Conservation (phyloP, 2,888 invertebrate genomes). For the Agrotis clavis region DNA sequence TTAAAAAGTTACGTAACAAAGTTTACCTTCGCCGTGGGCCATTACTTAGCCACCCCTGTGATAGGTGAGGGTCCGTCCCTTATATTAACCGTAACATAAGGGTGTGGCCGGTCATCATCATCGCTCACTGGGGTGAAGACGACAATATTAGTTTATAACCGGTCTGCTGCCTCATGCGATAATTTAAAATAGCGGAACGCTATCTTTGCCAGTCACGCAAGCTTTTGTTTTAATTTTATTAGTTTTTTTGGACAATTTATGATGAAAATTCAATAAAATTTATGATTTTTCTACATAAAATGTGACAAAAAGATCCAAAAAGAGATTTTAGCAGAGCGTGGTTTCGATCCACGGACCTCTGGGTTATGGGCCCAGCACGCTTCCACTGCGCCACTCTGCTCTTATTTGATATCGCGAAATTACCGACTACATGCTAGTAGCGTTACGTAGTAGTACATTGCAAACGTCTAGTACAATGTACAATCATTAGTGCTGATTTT, state of each 20-base stretch:
- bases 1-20: constrained; percentile 64
- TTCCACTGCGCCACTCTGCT: constrained; percentile 96
- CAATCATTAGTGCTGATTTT: constrained; percentile 43
- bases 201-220: constrained; percentile 65
- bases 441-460: constrained; percentile 10
- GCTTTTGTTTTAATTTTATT: constrained; percentile 42
- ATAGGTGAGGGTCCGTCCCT: constrained; percentile 81
- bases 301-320: constrained; percentile 42
- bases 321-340: constrained; percentile 92
- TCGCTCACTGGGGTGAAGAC: constrained; percentile 78
- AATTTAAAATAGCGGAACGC: constrained; percentile 67
- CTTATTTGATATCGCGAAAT: constrained; percentile 35
- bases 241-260: constrained; percentile 24
- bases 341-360: constrained; percentile 98
- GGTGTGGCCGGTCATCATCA: constrained; percentile 85
- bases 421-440: constrained; percentile 13
- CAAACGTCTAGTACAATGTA: constrained; percentile 6
- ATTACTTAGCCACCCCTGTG: constrained; percentile 75
- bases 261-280: background rate
- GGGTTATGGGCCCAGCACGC: constrained; percentile 96
- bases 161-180: constrained; percentile 69
- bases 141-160: constrained; percentile 78
- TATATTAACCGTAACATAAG: constrained; percentile 75
- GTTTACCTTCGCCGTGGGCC: constrained; percentile 74
- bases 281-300: background rate